Evolutionary conservation across 1,140 invertebrate genomes (phyloP).

Genomic region (Reticulitermes speratus): DNA sequence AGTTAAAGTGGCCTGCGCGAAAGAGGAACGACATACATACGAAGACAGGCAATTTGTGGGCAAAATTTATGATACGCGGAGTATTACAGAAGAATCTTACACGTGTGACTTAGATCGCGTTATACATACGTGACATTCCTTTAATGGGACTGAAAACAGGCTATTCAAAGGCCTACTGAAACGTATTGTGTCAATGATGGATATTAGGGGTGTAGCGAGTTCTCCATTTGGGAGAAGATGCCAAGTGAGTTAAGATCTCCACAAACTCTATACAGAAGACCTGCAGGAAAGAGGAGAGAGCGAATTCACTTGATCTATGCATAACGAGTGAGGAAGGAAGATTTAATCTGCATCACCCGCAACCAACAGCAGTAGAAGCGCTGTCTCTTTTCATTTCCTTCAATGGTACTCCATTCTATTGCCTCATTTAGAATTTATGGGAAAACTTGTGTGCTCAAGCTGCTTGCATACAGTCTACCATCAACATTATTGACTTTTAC

Average conservation of each 20-base stretch:
- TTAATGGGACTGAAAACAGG: too few species aligned
- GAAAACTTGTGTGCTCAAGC: conserved; percentile 7
- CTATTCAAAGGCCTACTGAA: too few species aligned
- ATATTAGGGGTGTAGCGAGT: too few species aligned
- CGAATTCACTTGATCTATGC: not conserved
- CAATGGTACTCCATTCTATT: conserved; percentile 11
- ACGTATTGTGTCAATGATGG: too few species aligned
- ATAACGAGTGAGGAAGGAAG: not conserved
- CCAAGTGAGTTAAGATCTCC: not conserved
- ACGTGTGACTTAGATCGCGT: too few species aligned
- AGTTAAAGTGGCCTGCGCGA: too few species aligned
- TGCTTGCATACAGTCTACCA: not conserved
- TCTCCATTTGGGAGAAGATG: too few species aligned
- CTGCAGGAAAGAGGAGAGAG: not conserved
- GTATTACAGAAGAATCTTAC: too few species aligned
- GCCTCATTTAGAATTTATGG: conserved; percentile 18
- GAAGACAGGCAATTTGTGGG: too few species aligned
- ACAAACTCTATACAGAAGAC: not conserved
- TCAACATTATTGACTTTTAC: conserved; percentile 13
- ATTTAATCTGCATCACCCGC: conserved; percentile 14
- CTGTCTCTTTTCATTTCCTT: conserved; percentile 11
- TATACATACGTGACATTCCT: too few species aligned
- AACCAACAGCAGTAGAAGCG: not conserved
- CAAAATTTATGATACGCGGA: too few species aligned
- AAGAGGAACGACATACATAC: too few species aligned